Evolutionary conservation across 2,113 vertebrate genomes (phyloP).

Genomic region (Pteronura brasiliensis): DNA sequence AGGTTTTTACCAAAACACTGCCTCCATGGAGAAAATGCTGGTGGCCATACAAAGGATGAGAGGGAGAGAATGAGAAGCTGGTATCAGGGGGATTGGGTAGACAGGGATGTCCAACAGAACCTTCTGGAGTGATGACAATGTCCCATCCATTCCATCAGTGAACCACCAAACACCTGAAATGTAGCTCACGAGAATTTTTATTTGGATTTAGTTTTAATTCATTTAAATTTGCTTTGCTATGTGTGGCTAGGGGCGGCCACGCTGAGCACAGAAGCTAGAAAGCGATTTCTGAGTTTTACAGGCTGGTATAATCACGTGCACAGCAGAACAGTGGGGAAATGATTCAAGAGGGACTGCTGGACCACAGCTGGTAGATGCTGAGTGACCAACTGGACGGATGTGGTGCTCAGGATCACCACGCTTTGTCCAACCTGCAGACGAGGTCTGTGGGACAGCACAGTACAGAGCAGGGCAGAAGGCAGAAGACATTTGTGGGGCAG

Average conservation of each 20-base stretch:
- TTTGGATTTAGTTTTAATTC: not conserved
- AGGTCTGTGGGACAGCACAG: not conserved
- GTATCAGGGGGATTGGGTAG: too few relatives aligned
- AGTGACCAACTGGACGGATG: not conserved
- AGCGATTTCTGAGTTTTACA: not conserved
- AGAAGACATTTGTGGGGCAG: not conserved
- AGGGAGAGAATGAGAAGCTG: not conserved
- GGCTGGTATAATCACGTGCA: too few relatives aligned
- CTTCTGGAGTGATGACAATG: not conserved
- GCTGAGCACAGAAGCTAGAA: not conserved
- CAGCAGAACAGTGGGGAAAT: too few relatives aligned
- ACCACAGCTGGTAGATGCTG: not conserved
- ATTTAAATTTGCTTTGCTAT: not conserved
- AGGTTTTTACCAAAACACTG: too few relatives aligned
- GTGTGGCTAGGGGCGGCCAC: accelerated
- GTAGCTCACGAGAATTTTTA: not conserved
- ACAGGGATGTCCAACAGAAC: not conserved
- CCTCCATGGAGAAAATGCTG: not conserved
- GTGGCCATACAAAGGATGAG: not conserved
- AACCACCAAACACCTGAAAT: not conserved
- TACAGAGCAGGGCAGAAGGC: not conserved
- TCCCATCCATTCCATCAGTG: not conserved
- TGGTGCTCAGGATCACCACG: accelerated
- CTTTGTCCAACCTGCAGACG: too few relatives aligned
- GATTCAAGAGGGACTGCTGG: not conserved